Base-by-base conservation (phyloP, 2,888 invertebrate species). In the Tuberolachnus salignus region DNA sequence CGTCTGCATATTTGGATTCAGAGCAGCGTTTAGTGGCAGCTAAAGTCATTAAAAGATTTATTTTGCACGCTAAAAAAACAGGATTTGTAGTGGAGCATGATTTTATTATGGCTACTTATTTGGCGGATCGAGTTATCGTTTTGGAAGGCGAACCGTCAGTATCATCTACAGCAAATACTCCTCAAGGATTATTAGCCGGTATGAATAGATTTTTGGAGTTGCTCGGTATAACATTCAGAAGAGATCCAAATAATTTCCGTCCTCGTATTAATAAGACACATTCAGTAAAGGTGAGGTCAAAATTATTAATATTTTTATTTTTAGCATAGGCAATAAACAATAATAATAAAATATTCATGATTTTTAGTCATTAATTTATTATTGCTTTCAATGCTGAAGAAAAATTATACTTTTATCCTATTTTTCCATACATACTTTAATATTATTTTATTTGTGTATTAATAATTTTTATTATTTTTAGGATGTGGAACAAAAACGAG, bases 1-100 rank as follows among this genome's bases (percentile, higher is more conserved):
- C 98, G 0, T 98, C 98, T 16, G 99, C 99, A 64, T 99, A 99
- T 87, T 88, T 99, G 82, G 99, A 99, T 87, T 99, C 99, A 4
- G 99, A 99, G 85, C 99, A 99, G 87, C 99, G 99, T 96, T 89
- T 99, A 75, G 96, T 98, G 81, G 98, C 98, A 81, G 98, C 99
- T 83, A 98, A 98, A 89, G 98, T 99, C 84, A 98, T 98, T 83
- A 98, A 98, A 86, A 89, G 97, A 84, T 99, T 98, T 86, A 98
- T 99, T 85, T 89, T 99, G 61, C 99, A 99, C 85, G 97, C 99
- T 0, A 99, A 99, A 88, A 97, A 98, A 86, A 99, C 99, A 10
- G 99, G 98, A 14, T 99, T 99, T 86, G 94, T 99, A 19, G 99
- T 99, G 1, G 99, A 99, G 91, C 99, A 99, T 91, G 98, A 99